Base-by-base conservation (phyloP, 2,888 invertebrate genomes). In the Formica aserva region DNA sequence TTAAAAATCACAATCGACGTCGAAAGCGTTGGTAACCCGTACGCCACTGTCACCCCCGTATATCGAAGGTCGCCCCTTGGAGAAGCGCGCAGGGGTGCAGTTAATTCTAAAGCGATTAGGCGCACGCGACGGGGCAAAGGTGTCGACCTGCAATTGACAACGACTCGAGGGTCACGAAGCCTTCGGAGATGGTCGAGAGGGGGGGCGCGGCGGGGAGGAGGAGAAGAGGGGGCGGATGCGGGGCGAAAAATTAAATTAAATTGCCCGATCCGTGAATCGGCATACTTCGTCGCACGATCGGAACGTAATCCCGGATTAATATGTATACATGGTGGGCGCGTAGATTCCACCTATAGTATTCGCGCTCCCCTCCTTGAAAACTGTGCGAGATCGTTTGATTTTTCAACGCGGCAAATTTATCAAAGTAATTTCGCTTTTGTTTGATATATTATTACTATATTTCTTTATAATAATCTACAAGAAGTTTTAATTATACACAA, bases 141-240 rank as follows among this genome's bases (percentile, higher is more conserved):
- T 94, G 94, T 93, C 92, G 92, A 93, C 92, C 94, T 94, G 94
- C 94, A 92, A 94, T 93, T 94, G 94, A 94, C 94, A 93, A 93
- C 92, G 85, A 81, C 84, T 84, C 85, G 86, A 82, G 86, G 90
- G 87, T 87, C 82, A 74, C 86, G 86, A 71, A 57, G 77, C 65
- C 66, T 80, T 52, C 72, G 74, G 15, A 67, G 85, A 85, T 84
- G 85, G 84, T n/a, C 84, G 86, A 63, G 82, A 60, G n/a, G 63
- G 69, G 84, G 55, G 22, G 75, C 55, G 66, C 1, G 72, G 29
- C 9, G 67, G 41, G 29, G 32, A 13, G 57, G 38, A n/a, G 48
- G 63, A 83, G 63, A 83, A 84, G 88, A 87, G 88, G 88, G 90
- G 38, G 18, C 22, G 18, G 55, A n/a, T 52, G 29, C 32, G 89